Evolutionary conservation across 2,797 vertebrate species (phyloP).

Genomic region (Xenops minutus): DNA sequence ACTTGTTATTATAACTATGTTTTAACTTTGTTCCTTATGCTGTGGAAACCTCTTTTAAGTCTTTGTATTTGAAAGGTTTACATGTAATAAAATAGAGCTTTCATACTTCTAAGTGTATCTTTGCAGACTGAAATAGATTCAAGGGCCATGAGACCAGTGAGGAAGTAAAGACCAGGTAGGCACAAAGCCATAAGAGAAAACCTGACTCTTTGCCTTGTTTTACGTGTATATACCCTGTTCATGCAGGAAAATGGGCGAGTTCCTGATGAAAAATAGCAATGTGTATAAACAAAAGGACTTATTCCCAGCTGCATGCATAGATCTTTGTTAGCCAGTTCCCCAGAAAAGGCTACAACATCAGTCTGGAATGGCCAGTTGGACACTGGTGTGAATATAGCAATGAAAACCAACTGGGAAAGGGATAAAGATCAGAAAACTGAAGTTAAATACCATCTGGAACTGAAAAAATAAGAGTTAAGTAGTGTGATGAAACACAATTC

Average conservation of each 20-base stretch:
- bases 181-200: not conserved
- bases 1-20: constrained; percentile 15
- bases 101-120: constrained; percentile 24
- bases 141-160: not conserved
- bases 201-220: not conserved
- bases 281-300: not conserved
- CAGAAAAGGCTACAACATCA: rapidly evolving
- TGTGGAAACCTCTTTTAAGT: constrained; percentile 42
- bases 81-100: constrained; percentile 47
- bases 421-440: not conserved
- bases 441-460: not conserved
- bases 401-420: not conserved
- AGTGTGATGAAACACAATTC: not conserved
- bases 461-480: not conserved
- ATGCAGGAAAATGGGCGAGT: not conserved
- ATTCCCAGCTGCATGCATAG: not conserved
- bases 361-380: not conserved
- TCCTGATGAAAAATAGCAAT: not conserved
- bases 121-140: constrained; percentile 16
- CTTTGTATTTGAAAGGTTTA: constrained; percentile 41
- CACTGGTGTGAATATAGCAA: not conserved
- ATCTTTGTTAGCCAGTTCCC: not conserved
- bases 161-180: not conserved
- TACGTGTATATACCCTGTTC: not conserved
- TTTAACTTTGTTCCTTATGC: constrained; percentile 51